Evolutionary conservation across 2,888 invertebrate genomes (phyloP), one percentile per base, ranked within the genome.

Genomic region (Nowickia ferox): DNA sequence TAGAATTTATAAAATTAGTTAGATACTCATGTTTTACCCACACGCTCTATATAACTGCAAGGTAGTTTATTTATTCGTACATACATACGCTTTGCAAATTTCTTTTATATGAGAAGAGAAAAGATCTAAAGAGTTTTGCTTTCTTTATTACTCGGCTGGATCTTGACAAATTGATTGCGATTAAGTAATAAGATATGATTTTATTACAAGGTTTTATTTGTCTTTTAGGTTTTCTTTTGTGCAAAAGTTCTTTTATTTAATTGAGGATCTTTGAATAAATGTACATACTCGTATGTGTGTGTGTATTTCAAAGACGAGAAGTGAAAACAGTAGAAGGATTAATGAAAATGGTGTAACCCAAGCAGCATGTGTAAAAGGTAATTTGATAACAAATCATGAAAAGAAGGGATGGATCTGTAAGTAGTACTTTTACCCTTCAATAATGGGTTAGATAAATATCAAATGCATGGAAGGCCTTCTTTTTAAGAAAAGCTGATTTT

Each of bases 161-260:
- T 83, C 76, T 72, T 83, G 80, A 72, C 79, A 86, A 86, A 86
- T 80, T 86, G 83, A 86, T 86, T 86, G 86, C 83, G 86, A 86
- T 86, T 83, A 83, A 76, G 86, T 86, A 86, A 86, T 86, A 65
- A 80, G 86, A 86, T 86, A 86, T 83, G 57, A 71, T 65, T 83
- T 72, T 46, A 51, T 74, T 59, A 53, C 74, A 81, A 42, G 44
- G 40, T 53, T 61, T 66, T 51, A 38, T 42, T 55, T 42, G 6
- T 63, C 42, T 79, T 38, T 30, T 42, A 2, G 55, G 19, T 15
- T 42, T 19, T 59, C n/a, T 44, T n/a, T 66, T 63, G 48, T 44
- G 22, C 42, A 59, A 68, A 75, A 74, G 30, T 46, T 72, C 46
- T 61, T 61, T 61, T 30, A 53, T 69, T 44, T 53, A 63, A 61